These are phyloP conservation scores for Eumaeus atala DNA, from an alignment of 1,140 invertebrate genomes.

Conservation along the genomic window DNA sequence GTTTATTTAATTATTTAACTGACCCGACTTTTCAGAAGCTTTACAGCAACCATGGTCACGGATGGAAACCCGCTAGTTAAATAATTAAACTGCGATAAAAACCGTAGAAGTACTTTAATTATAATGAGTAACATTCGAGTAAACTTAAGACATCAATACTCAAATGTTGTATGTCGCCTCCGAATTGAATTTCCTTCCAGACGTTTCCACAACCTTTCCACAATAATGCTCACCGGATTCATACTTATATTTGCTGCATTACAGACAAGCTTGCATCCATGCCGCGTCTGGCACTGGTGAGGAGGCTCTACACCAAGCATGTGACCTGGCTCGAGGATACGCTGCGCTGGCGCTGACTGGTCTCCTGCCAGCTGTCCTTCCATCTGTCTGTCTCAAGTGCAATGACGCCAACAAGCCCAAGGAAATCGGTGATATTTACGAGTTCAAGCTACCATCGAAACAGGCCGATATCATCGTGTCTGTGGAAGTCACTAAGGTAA, in stretches of 20 bases:
- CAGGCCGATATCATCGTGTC: constrained; percentile 83
- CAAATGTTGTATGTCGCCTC: too few species aligned
- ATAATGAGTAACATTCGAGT: too few species aligned
- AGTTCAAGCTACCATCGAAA: constrained; percentile 79
- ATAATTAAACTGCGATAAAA: too few species aligned
- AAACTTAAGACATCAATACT: too few species aligned
- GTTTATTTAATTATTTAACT: too few species aligned
- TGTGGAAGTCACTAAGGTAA: constrained; percentile 77
- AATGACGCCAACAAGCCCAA: constrained; percentile 71
- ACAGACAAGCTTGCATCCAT: constrained; percentile 80
- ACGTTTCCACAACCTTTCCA: too few species aligned
- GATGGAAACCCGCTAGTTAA: too few species aligned
- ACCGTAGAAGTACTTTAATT: too few species aligned
- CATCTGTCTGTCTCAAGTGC: constrained; percentile 78
- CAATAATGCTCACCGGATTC: too few species aligned
- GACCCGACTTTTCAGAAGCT: too few species aligned
- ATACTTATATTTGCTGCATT: constrained; percentile 29
- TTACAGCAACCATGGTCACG: too few species aligned
- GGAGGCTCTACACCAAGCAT: constrained; percentile 72
- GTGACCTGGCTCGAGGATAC: constrained; percentile 77
- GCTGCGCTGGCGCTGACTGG: constrained; percentile 72
- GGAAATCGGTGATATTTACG: constrained; percentile 76
- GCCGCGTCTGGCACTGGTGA: constrained; percentile 65
- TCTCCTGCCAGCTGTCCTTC: constrained; percentile 74
- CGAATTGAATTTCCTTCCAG: too few species aligned